phyloP scores from a whole-genome alignment of 2,113 vertebrate genomes.

The Enhydra lutris region DNA sequence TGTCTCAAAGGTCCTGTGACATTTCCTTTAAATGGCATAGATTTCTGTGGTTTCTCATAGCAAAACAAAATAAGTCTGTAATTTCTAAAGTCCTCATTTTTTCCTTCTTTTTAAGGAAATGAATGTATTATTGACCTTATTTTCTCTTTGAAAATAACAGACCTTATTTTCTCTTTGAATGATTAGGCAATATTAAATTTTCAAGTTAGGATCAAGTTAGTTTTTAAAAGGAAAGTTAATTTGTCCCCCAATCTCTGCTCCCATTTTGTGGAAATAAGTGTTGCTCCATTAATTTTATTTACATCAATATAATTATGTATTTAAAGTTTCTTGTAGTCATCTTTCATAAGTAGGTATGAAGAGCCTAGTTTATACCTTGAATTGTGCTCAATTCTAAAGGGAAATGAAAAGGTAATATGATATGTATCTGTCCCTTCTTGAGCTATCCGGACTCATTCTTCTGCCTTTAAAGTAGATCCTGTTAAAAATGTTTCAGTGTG shows the following conservation, averaged over 20 bases:
- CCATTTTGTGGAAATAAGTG: background rate
- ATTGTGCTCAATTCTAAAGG: background rate
- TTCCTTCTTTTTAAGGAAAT: background rate
- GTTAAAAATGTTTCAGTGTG: background rate
- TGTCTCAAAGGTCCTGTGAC: background rate
- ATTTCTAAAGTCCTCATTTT: background rate
- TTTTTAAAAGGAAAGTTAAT: background rate
- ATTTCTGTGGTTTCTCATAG: background rate
- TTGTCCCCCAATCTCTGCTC: background rate
- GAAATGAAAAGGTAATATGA: background rate
- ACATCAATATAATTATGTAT: background rate
- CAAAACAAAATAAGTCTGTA: background rate
- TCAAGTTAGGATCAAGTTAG: background rate
- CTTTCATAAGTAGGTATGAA: background rate
- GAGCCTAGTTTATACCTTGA: background rate
- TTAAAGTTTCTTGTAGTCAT: background rate
- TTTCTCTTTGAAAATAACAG: too few relatives aligned
- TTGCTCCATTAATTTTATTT: background rate
- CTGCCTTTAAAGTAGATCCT: background rate
- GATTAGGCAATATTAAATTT: background rate
- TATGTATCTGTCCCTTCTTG: background rate
- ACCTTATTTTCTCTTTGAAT: background rate
- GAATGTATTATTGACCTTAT: background rate
- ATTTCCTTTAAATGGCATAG: background rate
- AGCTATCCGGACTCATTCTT: background rate